Conservation (phyloP, 1,140 invertebrate species). For the Aphaenogaster floridana region DNA sequence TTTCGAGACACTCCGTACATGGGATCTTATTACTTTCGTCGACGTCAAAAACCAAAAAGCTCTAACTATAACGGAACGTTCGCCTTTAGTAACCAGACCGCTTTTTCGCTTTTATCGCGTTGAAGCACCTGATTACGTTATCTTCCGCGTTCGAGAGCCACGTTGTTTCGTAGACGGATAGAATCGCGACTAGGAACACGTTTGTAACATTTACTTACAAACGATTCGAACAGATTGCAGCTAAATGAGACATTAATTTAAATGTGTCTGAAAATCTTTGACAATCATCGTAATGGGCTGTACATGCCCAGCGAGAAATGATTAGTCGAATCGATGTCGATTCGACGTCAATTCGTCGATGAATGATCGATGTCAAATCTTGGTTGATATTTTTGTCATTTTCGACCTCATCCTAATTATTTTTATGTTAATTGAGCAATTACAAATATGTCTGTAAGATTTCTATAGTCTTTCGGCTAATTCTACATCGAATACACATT, state of each 20-base stretch:
- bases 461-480: too few species aligned
- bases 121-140: conserved; percentile 25
- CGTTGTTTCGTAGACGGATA: background rate
- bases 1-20: background rate
- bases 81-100: background rate
- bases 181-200: background rate
- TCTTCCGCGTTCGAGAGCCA: background rate
- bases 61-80: background rate
- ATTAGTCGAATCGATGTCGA: background rate
- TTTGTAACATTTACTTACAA: conserved; percentile 2
- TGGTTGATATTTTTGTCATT: too few species aligned
- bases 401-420: too few species aligned
- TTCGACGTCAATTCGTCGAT: too few species aligned
- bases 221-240: background rate
- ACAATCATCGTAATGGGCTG: background rate
- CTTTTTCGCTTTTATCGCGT: conserved; percentile 1
- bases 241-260: background rate
- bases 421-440: too few species aligned
- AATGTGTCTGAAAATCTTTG: background rate
- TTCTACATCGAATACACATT: background rate
- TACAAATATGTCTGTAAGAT: too few species aligned
- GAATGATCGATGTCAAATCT: too few species aligned
- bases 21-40: conserved; percentile 26
- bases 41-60: conserved; percentile 15
- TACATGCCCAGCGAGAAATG: background rate